Evolutionary conservation across 2,113 vertebrate species (phyloP), one percentile per base, ranked within the genome.

Genomic region (Calypte anna): DNA sequence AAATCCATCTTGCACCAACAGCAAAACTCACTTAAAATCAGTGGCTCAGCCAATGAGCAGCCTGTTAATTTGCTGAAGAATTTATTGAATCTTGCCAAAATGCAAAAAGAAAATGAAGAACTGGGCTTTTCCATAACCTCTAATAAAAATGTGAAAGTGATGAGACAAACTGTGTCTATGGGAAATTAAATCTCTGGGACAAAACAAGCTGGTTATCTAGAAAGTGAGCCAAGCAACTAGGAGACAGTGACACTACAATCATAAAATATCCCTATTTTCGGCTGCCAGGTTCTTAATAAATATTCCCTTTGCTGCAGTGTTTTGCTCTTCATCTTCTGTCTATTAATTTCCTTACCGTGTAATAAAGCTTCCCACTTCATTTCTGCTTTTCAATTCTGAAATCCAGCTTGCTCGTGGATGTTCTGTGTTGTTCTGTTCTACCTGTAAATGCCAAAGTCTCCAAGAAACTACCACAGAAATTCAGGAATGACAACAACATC

Each of bases 11-110:
- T 91, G 46, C 30, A 83, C 30, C 61, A 90, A 22, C 62, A 95
- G 55, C 30, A 16, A 82, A 38, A 19, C 23, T 94, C 44, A 50
- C 69, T 94, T 92, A 59, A 69, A 90, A 94, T 94, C 0, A 1
- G 36, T 64, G 51, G 43, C 38, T 96, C 61, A 74, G 87, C 44
- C 79, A 92, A 63, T 51, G 67, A 40, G 46, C 44, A 69, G 61
- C 22, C 46, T 90, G 70, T 59, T 95, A 87, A 92, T 93, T 96
- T 94, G 58, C 64, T 91, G 67, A 73, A 93, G 54, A 80, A 53
- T 27, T 82, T 63, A 54, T 66, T 93, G 67, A 78, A 76, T 63
- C 83, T 88, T 93, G 77, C 50, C 86, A 95, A 93, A 90, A 91
- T 31, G 30, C 25, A 68, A 54, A 81, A 83, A 67, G 31, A 48